Base-by-base conservation (phyloP, 2,113 vertebrate genomes). In the Micronycteris hirsuta region DNA sequence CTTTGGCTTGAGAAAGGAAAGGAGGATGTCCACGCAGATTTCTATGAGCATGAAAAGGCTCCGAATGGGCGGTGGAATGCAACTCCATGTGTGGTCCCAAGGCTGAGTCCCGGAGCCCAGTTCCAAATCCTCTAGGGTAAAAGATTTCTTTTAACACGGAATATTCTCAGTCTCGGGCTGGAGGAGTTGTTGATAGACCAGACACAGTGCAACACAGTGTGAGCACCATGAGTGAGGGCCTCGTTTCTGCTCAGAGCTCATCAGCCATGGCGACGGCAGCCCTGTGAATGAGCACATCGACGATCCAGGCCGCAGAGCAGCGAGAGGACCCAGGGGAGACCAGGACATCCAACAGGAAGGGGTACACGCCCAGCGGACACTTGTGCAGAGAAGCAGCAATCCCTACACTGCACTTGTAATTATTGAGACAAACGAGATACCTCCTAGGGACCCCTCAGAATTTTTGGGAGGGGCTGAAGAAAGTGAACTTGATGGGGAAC, bases 331-430 rank as follows among this genome's bases (percentile, higher is more conserved):
- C 15, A 0, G 12, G 3, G 38, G 77, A 68, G 41, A 76, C n/a
- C 58, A 31, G 58, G 49, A 65, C 45, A 28, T 33, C 86, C 77
- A 58, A 12, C 36, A 81, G 49, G 49, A 82, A 41, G 26, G 14
- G 7, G 1, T 7, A 3, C 2, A 3, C 76, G 1, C 6, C 56
- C 33, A 54, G 17, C 13, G 28, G 10, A 47, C 17, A 58, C 11
- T 2, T 38, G 14, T 19, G 20, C 17, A 90, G 15, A 52, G 70
- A 49, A 38, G 33, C 33, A 71, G 67, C 11, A 15, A 16, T 4
- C 0, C 14, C 56, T 73, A 49, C 17, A 3, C 15, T 7, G 12
- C 8, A 28, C 8, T 16, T 61, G 31, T 14, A 45, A 28, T 61
- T 47, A 22, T 7, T 36, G 22, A 61, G 16, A 47, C 20, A 33